These are phyloP conservation scores for Scartelaos histophorus DNA, from an alignment of 2,113 vertebrate genomes.

Conservation along the genomic window DNA sequence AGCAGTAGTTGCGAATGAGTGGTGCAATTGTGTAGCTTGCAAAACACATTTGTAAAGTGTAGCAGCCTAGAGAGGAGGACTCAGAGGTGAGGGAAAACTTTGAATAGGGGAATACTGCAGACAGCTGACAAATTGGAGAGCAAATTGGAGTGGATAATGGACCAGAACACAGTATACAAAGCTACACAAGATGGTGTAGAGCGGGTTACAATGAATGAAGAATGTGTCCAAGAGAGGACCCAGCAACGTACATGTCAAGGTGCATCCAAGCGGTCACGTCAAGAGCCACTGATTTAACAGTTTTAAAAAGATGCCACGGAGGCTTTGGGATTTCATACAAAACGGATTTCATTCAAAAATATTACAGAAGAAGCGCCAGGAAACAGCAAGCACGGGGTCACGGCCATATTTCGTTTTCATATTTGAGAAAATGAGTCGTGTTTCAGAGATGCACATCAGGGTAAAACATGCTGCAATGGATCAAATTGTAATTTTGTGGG, in stretches of 20 bases:
- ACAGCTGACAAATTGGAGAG: constrained; percentile 6
- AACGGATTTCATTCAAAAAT: neutral
- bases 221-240: neutral
- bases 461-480: neutral
- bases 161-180: constrained; percentile 2
- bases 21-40: constrained; percentile 7
- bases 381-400: neutral
- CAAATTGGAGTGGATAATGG: neutral
- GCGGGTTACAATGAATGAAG: neutral
- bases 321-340: neutral
- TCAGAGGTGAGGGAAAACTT: constrained; percentile 35
- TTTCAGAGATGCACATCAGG: neutral
- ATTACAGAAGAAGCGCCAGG: neutral
- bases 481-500: neutral
- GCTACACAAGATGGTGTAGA: constrained; percentile 8
- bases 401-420: neutral
- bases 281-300: neutral
- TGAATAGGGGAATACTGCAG: constrained; percentile 13
- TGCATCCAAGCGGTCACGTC: neutral
- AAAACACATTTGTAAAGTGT: constrained; percentile 30
- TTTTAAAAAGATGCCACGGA: neutral
- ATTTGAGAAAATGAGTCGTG: neutral
- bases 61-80: constrained; percentile 21
- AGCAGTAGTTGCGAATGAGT: constrained; percentile 17
- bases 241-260: neutral